These are phyloP conservation scores for Cinclus mexicanus DNA, from an alignment of 2,113 vertebrate genomes.

Conservation along the genomic window DNA sequence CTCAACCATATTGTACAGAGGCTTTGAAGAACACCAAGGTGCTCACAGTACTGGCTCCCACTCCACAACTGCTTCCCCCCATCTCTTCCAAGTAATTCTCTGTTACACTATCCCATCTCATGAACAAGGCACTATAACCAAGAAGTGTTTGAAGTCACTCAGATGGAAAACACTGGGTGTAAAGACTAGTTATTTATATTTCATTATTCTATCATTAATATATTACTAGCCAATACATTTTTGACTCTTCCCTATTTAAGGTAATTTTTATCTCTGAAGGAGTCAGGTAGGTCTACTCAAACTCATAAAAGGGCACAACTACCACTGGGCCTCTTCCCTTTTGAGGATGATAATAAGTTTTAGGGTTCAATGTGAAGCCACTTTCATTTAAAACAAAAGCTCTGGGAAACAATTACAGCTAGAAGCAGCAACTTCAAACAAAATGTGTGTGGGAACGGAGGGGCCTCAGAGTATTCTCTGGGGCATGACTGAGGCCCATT, in stretches of 20 bases:
- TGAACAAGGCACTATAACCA: background rate
- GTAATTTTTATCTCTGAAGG: background rate
- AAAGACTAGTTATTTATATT: background rate
- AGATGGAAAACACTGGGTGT: background rate
- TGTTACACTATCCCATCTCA: background rate
- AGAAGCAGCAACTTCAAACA: background rate
- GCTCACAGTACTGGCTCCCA: background rate
- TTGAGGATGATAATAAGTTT: background rate
- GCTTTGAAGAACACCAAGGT: background rate
- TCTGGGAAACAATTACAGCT: background rate
- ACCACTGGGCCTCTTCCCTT: background rate
- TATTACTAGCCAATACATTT: background rate
- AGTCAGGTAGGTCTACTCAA: background rate
- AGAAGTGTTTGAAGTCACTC: background rate
- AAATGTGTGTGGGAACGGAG: background rate
- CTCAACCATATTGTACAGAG: background rate
- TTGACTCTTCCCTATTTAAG: background rate
- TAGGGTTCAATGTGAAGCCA: background rate
- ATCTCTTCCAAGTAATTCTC: background rate
- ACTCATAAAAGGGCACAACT: background rate
- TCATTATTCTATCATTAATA: background rate
- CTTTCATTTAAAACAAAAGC: constrained; percentile 20
- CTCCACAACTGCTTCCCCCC: background rate
- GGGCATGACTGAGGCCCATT: background rate
- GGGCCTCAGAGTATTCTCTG: background rate